Percentiles rank a stretch among this genome's conserved stretches.
Evolutionary conservation across 2,113 vertebrate species (phyloP).

Genomic region (Peromyscus californicus): DNA sequence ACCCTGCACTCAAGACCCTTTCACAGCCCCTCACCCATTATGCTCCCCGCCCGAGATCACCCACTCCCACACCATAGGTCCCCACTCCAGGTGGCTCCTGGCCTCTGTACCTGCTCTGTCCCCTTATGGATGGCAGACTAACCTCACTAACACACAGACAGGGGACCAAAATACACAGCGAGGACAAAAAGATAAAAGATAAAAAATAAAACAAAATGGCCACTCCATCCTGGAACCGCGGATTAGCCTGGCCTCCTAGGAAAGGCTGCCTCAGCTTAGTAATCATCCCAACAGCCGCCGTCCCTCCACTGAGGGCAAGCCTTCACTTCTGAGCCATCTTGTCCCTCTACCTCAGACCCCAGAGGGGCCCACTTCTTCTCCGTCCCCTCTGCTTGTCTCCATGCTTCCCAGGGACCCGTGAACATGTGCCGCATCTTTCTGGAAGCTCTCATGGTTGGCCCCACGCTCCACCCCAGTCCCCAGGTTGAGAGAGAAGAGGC

Average conservation of each 20-base stretch:
- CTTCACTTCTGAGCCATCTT: too few species aligned
- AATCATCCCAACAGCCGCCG: fast-evolving
- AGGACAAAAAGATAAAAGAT: neutral
- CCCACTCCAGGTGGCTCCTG: too few species aligned
- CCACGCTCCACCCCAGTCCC: neutral
- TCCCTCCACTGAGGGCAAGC: neutral
- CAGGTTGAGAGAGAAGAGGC: neutral
- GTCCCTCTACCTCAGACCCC: too few species aligned
- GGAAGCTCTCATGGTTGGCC: too few species aligned
- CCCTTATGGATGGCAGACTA: too few species aligned
- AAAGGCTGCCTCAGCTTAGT: neutral
- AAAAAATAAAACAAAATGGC: neutral
- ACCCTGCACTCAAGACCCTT: neutral
- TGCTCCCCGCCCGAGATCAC: neutral
- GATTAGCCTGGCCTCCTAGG: neutral
- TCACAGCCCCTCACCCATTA: neutral
- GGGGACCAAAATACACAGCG: neutral
- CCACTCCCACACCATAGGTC: too few species aligned
- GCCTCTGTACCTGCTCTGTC: neutral
- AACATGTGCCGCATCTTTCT: neutral
- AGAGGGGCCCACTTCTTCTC: neutral
- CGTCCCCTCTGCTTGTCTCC: neutral
- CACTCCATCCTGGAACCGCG: too few species aligned
- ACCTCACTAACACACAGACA: fast-evolving
- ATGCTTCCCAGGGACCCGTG: neutral